A percentile compares a stretch with the other conserved stretches of the same genome.
Evolutionary conservation across 2,888 invertebrate genomes (phyloP).

Genomic region (Petrolisthes cinctipes): DNA sequence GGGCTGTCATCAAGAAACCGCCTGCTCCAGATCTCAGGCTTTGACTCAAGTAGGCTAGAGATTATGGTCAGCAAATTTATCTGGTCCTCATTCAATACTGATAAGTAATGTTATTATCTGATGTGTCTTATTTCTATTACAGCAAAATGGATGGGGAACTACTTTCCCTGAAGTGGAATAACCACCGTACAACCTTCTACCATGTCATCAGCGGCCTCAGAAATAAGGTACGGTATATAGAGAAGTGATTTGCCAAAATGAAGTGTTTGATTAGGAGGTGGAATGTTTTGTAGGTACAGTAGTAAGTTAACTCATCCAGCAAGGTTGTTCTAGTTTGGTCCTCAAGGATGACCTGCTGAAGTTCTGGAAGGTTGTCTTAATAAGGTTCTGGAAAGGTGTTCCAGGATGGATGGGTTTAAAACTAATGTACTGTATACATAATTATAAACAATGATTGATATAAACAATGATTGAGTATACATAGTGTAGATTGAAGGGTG

Average conservation of each 20-base stretch:
- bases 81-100: too few species aligned
- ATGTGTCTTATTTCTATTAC: slow-evolving; percentile 9
- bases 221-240: slow-evolving; percentile 47
- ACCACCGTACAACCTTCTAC: slow-evolving; percentile 62
- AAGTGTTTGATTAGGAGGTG: not conserved
- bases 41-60: too few species aligned
- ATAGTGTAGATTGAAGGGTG: too few species aligned
- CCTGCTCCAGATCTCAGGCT: not conserved
- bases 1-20: not conserved
- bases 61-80: too few species aligned
- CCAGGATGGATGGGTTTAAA: too few species aligned
- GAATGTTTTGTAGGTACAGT: not conserved
- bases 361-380: too few species aligned
- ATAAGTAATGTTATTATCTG: too few species aligned
- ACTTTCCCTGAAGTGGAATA: slow-evolving; percentile 64
- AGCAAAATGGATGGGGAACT: slow-evolving; percentile 62
- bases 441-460: too few species aligned
- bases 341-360: too few species aligned
- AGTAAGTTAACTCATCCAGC: not conserved
- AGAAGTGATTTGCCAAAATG: not conserved
- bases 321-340: not conserved
- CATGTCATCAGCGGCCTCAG: slow-evolving; percentile 60
- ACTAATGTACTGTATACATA: too few species aligned
- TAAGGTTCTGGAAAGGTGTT: too few species aligned
- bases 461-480: too few species aligned